These are phyloP conservation scores for Acanthococcus lagerstroemiae DNA, from an alignment of 2,888 invertebrate genomes.

Conservation along the genomic window DNA sequence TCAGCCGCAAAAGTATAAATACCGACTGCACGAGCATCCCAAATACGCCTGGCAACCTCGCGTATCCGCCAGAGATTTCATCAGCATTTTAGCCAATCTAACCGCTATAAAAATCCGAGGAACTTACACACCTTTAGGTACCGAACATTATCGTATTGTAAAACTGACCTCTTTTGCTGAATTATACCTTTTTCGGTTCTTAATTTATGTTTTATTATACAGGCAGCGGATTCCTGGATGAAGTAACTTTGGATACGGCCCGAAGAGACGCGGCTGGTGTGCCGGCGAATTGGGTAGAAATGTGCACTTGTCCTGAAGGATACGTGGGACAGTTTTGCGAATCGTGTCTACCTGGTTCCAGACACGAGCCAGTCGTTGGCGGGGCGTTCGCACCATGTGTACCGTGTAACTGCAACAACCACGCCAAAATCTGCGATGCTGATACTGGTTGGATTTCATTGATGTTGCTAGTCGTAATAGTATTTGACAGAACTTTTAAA, in stretches of 20 bases:
- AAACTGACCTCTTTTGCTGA: background rate
- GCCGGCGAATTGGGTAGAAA: slow-evolving; percentile 86
- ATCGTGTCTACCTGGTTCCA: slow-evolving; percentile 88
- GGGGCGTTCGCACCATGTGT: slow-evolving; percentile 91
- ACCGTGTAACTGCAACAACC: slow-evolving; percentile 93
- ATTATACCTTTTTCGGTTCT: background rate
- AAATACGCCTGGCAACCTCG: slow-evolving; percentile 91
- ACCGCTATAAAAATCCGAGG: slow-evolving; percentile 90
- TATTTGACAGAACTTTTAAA: background rate
- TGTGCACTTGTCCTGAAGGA: slow-evolving; percentile 76
- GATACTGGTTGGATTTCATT: slow-evolving; percentile 85
- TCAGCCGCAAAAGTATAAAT: slow-evolving; percentile 64
- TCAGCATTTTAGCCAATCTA: slow-evolving; percentile 83
- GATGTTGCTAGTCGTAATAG: background rate
- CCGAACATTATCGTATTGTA: background rate
- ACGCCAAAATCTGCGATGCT: slow-evolving; percentile 91
- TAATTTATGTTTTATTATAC: no score
- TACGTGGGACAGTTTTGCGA: slow-evolving; percentile 95
- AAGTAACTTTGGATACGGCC: slow-evolving; percentile 81
- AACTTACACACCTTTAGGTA: slow-evolving; percentile 56
- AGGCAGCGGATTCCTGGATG: slow-evolving; percentile 76
- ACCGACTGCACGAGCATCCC: slow-evolving; percentile 83
- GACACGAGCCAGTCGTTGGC: slow-evolving; percentile 81
- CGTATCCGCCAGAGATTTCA: slow-evolving; percentile 75
- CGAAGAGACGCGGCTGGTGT: slow-evolving; percentile 66